Conservation (phyloP, 1,140 invertebrate genomes). For the Luehdorfia chinensis region DNA sequence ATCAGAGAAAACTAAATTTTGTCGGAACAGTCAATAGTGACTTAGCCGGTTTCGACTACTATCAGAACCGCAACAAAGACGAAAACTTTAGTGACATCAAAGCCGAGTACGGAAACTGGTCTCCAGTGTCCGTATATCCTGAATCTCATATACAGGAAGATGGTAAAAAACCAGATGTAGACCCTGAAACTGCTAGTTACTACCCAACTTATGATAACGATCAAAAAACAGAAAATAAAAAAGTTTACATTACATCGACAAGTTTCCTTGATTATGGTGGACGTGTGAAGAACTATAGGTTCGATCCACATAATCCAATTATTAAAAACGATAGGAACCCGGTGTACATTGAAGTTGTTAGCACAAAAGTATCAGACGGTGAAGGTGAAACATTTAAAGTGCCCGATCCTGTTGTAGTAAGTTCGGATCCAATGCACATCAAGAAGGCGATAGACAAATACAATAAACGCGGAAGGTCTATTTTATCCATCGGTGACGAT, state of each 20-base stretch:
- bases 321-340: slow-evolving; percentile 76
- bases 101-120: slow-evolving; percentile 76
- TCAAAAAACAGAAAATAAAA: slow-evolving; percentile 63
- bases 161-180: slow-evolving; percentile 48
- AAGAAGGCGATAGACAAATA: slow-evolving; percentile 76
- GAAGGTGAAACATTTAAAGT: slow-evolving; percentile 66
- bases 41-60: slow-evolving; percentile 70
- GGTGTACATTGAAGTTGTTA: slow-evolving; percentile 74
- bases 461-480: slow-evolving; percentile 74
- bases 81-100: slow-evolving; percentile 68
- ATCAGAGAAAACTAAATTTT: slow-evolving; percentile 65
- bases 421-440: slow-evolving; percentile 79
- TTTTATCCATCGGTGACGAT: slow-evolving; percentile 80
- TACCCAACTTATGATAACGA: slow-evolving; percentile 71
- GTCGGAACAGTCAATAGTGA: slow-evolving; percentile 54
- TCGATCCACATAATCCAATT: slow-evolving; percentile 65
- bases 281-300: slow-evolving; percentile 64
- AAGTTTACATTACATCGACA: slow-evolving; percentile 73
- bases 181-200: slow-evolving; percentile 60
- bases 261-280: slow-evolving; percentile 62
- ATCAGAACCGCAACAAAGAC: slow-evolving; percentile 62
- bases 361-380: slow-evolving; percentile 73
- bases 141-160: slow-evolving; percentile 68
- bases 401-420: slow-evolving; percentile 82
- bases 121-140: slow-evolving; percentile 71